Evolutionary conservation across 2,888 invertebrate genomes (phyloP).

Genomic region (Conchocele bisecta): DNA sequence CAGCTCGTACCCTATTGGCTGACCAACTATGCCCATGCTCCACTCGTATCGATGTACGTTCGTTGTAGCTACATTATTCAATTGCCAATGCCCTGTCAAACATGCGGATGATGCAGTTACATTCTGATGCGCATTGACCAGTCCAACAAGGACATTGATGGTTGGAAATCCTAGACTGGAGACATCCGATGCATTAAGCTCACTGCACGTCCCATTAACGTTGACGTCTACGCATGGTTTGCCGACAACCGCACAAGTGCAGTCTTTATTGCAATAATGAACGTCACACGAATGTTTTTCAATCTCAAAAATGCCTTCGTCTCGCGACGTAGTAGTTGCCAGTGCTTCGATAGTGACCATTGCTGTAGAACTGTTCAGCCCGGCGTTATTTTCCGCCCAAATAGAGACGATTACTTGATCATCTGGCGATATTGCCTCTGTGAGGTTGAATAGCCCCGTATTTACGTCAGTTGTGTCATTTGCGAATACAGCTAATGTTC

Average conservation of each 20-base stretch:
- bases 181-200: background rate
- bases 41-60: slow-evolving; percentile 48
- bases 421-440: slow-evolving; percentile 13
- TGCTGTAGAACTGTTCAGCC: slow-evolving; percentile 26
- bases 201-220: slow-evolving; percentile 7
- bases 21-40: slow-evolving; percentile 44
- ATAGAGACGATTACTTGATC: slow-evolving; percentile 42
- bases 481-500: no score
- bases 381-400: slow-evolving; percentile 53
- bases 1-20: slow-evolving; percentile 41
- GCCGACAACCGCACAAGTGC: slow-evolving; percentile 59
- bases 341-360: slow-evolving; percentile 34
- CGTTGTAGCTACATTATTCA: background rate
- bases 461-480: no score
- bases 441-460: no score
- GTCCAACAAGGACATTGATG: background rate
- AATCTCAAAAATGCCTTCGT: slow-evolving; percentile 16
- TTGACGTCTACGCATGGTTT: slow-evolving; percentile 35
- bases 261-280: slow-evolving; percentile 55
- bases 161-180: background rate
- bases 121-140: background rate
- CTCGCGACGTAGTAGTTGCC: background rate
- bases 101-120: slow-evolving; percentile 40
- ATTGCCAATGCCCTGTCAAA: slow-evolving; percentile 50
- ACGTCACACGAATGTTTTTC: slow-evolving; percentile 53